Evolutionary conservation across 2,888 invertebrate species (phyloP).

Genomic region (Zele albiditarsus): DNA sequence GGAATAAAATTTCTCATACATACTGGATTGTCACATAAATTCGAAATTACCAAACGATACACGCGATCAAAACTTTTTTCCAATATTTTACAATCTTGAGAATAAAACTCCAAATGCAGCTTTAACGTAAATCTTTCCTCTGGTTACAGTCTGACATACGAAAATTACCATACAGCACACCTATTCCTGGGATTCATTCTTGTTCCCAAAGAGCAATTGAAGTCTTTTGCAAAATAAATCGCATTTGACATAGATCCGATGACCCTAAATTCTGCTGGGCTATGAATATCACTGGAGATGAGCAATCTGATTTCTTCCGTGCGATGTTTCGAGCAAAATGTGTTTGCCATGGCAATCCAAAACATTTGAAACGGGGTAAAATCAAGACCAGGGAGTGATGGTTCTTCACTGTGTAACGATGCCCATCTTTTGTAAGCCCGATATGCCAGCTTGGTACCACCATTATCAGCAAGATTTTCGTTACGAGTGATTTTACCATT

Average conservation of each 20-base stretch:
- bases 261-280: constrained; percentile 79
- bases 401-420: constrained; percentile 79
- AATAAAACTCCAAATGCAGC: no score
- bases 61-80: no score
- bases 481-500: constrained; percentile 88
- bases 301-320: constrained; percentile 83
- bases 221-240: constrained; percentile 78
- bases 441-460: constrained; percentile 93
- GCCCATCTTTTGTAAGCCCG: constrained; percentile 86
- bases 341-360: constrained; percentile 63
- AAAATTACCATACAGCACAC: constrained; percentile 77
- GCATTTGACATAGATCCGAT: constrained; percentile 79
- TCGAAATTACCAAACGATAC: no score
- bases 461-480: constrained; percentile 96
- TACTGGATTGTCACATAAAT: no score
- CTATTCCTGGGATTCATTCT: constrained; percentile 79
- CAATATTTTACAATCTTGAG: no score
- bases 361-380: constrained; percentile 81
- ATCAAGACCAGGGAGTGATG: constrained; percentile 81
- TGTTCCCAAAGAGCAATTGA: constrained; percentile 77
- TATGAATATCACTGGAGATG: constrained; percentile 86
- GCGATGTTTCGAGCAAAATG: constrained; percentile 77
- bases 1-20: no score
- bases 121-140: no score
- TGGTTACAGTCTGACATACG: no score